These are phyloP conservation scores for Phortica magna DNA, from an alignment of 2,888 invertebrate species.

Conservation along the genomic window DNA sequence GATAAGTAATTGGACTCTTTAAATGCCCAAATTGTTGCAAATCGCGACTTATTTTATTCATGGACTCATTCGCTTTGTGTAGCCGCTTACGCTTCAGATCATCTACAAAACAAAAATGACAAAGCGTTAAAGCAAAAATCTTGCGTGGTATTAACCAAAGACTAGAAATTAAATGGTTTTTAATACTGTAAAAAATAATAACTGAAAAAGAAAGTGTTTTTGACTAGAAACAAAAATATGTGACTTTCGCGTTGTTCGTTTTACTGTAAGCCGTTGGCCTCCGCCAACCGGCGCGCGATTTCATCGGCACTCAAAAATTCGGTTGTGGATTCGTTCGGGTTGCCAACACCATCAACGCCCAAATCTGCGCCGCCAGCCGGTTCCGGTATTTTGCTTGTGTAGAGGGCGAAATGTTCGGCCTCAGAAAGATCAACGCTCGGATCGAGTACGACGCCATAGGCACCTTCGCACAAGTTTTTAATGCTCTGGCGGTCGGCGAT, in stretches of 20 bases:
- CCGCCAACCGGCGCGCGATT: conserved; percentile 74
- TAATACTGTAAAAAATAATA: conserved; percentile 56
- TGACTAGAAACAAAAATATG: conserved; percentile 35
- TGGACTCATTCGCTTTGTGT: conserved; percentile 63
- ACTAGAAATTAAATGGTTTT: not conserved
- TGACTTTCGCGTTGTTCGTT: conserved; percentile 32
- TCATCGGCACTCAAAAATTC: conserved; percentile 81
- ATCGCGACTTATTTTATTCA: conserved; percentile 61
- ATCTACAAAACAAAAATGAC: conserved; percentile 78
- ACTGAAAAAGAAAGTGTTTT: conserved; percentile 59
- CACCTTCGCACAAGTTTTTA: conserved; percentile 76
- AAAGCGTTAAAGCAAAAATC: conserved; percentile 8
- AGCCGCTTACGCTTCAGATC: conserved; percentile 76
- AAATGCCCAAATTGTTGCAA: not conserved
- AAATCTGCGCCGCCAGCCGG: conserved; percentile 77
- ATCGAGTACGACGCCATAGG: conserved; percentile 76
- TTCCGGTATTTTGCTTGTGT: conserved; percentile 90
- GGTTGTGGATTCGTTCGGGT: conserved; percentile 88
- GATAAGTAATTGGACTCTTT: conserved; percentile 11
- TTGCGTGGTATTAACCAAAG: not conserved
- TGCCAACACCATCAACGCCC: conserved; percentile 84
- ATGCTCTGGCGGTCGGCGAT: conserved; percentile 78
- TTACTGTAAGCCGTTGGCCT: conserved; percentile 72
- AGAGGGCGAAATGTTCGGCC: conserved; percentile 92
- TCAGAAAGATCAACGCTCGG: conserved; percentile 86